Evolutionary conservation across 2,113 vertebrate genomes (phyloP), one percentile per base, ranked within the genome.

Genomic region (Haliaeetus leucogaster): DNA sequence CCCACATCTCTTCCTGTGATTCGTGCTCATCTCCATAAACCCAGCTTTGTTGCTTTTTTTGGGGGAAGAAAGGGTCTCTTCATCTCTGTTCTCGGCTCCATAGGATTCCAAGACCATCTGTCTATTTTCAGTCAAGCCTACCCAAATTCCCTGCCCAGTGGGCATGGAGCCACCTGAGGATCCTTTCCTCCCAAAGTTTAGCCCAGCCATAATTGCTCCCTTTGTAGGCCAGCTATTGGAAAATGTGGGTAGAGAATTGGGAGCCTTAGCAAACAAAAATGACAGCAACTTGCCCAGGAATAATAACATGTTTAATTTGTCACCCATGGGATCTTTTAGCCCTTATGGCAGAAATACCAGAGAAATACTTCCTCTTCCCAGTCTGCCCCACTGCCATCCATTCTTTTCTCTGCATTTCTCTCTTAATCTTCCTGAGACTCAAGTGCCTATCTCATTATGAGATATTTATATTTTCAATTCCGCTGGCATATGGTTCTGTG

Each of bases 391-490:
- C 43, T 82, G 43, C 38, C 65, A 93, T 68, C 25, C 34, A 2
- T 6, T 86, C 50, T 50, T 89, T 59, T 18, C 78, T 86, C 82
- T 78, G 52, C 38, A 22, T 66, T 83, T 91, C 84, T 76, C 52
- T 78, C 86, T 61, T 93, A 85, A 93, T 97, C 89, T 96, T 68
- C 42, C 63, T 74, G 86, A 90, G 82, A 93, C 80, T 82, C 61
- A 34, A 79, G 86, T 89, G 88, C 50, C 73, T 92, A 43, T 61
- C 91, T 96, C 67, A 66, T 93, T 68, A 90, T 72, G 88, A 94
- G 61, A 67, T 96, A 79, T 94, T 94, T 96, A 56, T 95, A 91
- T 90, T 92, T 93, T 94, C 74, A 68, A 30, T 83, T 90, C 42
- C 11, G 2, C 85, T 94, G 72, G 77, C 88, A 86, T 84, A 87